phyloP scores from a whole-genome alignment of 35 echinoderm and acorn worm species.

The Acanthaster planci region DNA sequence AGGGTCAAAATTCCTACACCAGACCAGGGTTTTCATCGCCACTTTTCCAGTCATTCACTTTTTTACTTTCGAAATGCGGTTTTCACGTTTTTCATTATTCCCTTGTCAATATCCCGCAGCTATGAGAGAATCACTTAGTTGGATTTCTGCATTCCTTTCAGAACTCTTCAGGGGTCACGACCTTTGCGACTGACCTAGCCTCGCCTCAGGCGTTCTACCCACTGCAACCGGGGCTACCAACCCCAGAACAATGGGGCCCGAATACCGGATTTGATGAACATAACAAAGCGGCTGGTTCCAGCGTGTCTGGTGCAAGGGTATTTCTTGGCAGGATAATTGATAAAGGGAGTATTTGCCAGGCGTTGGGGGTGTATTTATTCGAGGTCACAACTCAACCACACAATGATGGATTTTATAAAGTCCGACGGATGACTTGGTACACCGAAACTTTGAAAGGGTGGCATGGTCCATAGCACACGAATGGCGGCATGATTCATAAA shows the following conservation, averaged over 20 bases:
- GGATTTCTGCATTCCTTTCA: too few relatives aligned
- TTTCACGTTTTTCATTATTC: neutral
- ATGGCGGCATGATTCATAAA: too few relatives aligned
- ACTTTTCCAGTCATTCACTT: too few relatives aligned
- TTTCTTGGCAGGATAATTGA: conserved; percentile 7
- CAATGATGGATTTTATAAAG: too few relatives aligned
- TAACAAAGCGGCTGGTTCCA: conserved; percentile 14
- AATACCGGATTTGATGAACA: conserved; percentile 22
- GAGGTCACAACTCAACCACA: too few relatives aligned
- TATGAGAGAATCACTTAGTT: neutral
- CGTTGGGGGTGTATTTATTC: too few relatives aligned
- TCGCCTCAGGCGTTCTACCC: neutral
- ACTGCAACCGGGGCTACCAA: neutral
- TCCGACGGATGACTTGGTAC: too few relatives aligned
- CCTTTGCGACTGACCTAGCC: conserved; percentile 9
- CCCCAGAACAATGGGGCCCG: neutral
- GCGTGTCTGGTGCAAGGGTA: neutral
- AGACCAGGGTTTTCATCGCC: too few relatives aligned
- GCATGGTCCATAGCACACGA: too few relatives aligned
- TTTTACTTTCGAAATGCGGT: neutral
- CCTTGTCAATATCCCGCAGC: conserved; percentile 16
- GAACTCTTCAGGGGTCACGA: neutral
- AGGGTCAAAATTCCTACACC: too few relatives aligned
- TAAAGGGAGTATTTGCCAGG: neutral
- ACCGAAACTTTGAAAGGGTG: too few relatives aligned